phyloP scores from a whole-genome alignment of 2,113 vertebrate species.

The Sula dactylatra region DNA sequence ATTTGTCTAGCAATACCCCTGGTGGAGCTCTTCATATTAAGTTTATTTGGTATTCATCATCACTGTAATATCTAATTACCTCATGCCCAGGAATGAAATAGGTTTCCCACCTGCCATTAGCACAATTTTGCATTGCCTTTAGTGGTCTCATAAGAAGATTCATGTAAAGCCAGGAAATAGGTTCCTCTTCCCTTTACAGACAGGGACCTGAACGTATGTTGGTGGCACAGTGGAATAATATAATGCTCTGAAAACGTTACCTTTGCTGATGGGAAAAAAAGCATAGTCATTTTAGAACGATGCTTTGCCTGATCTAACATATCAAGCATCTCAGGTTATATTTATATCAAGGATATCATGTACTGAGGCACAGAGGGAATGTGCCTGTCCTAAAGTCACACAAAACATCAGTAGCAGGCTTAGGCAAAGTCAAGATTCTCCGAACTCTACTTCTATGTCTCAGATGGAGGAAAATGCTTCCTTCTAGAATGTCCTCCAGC shows the following conservation, averaged over 20 bases:
- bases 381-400: background rate
- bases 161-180: background rate
- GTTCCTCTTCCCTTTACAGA: background rate
- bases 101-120: background rate
- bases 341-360: background rate
- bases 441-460: background rate
- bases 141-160: background rate
- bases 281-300: background rate
- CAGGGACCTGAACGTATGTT: background rate
- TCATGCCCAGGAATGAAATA: background rate
- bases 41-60: background rate
- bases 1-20: background rate
- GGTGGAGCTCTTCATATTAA: background rate
- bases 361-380: background rate
- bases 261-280: background rate
- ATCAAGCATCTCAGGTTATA: background rate
- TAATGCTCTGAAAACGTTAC: background rate
- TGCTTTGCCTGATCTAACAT: background rate
- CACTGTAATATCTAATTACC: background rate
- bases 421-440: background rate
- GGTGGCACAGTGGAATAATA: background rate
- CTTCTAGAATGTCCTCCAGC: background rate
- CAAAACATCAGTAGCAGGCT: background rate
- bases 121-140: background rate
- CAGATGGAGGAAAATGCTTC: background rate